Percentiles rank a stretch among this genome's conserved stretches.
phyloP scores from a whole-genome alignment of 2,888 invertebrate genomes.

The Calameuta filiformis region DNA sequence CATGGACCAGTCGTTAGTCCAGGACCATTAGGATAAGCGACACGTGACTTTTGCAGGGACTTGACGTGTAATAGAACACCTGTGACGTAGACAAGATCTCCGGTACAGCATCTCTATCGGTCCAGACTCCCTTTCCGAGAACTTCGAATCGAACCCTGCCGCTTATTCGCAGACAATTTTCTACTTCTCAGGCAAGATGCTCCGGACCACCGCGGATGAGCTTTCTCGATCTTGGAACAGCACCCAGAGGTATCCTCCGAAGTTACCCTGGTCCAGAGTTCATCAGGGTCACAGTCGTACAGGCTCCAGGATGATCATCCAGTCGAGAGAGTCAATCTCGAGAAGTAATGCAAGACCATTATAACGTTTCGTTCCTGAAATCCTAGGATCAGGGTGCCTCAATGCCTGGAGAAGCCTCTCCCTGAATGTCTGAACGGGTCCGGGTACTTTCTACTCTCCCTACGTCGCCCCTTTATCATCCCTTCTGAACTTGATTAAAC shows the following conservation, averaged over 20 bases:
- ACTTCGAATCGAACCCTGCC: too few species aligned
- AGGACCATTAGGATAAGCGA: background rate
- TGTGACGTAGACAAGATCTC: too few species aligned
- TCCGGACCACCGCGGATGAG: too few species aligned
- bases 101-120: too few species aligned
- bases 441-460: too few species aligned
- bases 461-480: background rate
- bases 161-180: too few species aligned
- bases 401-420: constrained; percentile 11
- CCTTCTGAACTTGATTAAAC: constrained; percentile 18
- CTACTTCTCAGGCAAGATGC: too few species aligned
- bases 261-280: background rate
- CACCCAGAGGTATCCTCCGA: background rate
- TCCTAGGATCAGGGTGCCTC: constrained; percentile 18
- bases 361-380: constrained; percentile 21
- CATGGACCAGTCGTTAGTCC: constrained; percentile 19
- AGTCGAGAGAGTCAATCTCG: constrained; percentile 16
- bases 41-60: too few species aligned
- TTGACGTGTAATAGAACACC: too few species aligned
- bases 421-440: background rate
- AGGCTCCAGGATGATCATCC: constrained; percentile 7
- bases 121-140: too few species aligned
- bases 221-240: too few species aligned
- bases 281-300: background rate
- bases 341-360: constrained; percentile 21